Conservation (phyloP, 2,113 vertebrate genomes). For the Brachypteracias leptosomus region DNA sequence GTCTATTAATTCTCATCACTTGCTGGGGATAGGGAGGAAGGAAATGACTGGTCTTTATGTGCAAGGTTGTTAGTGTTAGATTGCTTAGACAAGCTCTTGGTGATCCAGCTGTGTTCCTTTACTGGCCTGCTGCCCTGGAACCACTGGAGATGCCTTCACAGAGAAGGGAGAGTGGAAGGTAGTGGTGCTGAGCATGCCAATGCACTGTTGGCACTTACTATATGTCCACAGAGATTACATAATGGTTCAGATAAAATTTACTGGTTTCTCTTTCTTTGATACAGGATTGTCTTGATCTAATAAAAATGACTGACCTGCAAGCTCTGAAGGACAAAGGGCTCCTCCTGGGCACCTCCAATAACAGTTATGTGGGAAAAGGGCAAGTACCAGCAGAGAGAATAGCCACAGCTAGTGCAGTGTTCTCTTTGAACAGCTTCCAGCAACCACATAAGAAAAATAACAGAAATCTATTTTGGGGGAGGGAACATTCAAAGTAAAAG, state of each 20-base stretch:
- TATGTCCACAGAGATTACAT: background rate
- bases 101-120: background rate
- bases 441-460: slow-evolving; percentile 42
- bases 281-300: background rate
- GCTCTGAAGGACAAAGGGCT: background rate
- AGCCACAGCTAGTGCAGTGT: background rate
- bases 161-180: background rate
- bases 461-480: background rate
- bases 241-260: background rate
- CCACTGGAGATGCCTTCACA: background rate
- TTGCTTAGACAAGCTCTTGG: background rate
- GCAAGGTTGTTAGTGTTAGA: background rate
- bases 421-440: slow-evolving; percentile 47
- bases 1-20: background rate
- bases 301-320: background rate
- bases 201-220: background rate
- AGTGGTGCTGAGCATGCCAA: background rate
- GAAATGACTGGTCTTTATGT: background rate
- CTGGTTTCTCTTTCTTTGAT: background rate
- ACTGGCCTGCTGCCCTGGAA: background rate
- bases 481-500: background rate
- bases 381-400: background rate
- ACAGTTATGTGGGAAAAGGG: background rate
- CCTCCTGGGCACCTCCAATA: background rate
- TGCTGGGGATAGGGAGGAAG: background rate